phyloP scores from a whole-genome alignment of 2,797 vertebrate species.

The Artibeus jamaicensis region DNA sequence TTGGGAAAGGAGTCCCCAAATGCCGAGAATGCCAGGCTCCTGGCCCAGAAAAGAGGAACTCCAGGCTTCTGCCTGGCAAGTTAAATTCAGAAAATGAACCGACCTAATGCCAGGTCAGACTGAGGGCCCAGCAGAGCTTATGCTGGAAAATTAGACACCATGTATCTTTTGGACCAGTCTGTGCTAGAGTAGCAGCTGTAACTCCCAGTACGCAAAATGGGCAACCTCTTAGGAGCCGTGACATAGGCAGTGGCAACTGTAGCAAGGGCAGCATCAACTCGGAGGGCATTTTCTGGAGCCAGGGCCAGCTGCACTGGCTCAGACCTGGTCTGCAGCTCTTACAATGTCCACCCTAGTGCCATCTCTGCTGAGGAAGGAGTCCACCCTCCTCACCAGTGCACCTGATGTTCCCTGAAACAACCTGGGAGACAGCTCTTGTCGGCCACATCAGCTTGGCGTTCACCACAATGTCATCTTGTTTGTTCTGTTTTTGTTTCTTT shows the following conservation, averaged over 20 bases:
- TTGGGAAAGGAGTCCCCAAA: not conserved
- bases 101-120: constrained; percentile 93
- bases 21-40: constrained; percentile 58
- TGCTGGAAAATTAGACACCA: constrained; percentile 90
- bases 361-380: not conserved
- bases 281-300: constrained; percentile 84
- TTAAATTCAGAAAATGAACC: constrained; percentile 78
- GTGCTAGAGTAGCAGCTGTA: constrained; percentile 82
- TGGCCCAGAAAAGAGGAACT: constrained; percentile 86
- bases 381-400: not conserved
- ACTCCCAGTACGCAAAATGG: constrained; percentile 63
- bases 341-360: constrained; percentile 62
- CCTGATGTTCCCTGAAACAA: constrained; percentile 30
- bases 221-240: no score
- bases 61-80: constrained; percentile 91
- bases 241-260: constrained; percentile 31
- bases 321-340: constrained; percentile 85
- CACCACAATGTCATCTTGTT: constrained; percentile 1
- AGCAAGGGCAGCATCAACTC: constrained; percentile 43
- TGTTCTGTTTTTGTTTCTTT: not conserved
- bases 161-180: constrained; percentile 93
- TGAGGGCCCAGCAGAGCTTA: constrained; percentile 91
- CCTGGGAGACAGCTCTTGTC: not conserved
- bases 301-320: constrained; percentile 83
- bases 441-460: not conserved